These are phyloP conservation scores for Cantharis flavilabris DNA, from an alignment of 2,888 invertebrate genomes.

Conservation along the genomic window DNA sequence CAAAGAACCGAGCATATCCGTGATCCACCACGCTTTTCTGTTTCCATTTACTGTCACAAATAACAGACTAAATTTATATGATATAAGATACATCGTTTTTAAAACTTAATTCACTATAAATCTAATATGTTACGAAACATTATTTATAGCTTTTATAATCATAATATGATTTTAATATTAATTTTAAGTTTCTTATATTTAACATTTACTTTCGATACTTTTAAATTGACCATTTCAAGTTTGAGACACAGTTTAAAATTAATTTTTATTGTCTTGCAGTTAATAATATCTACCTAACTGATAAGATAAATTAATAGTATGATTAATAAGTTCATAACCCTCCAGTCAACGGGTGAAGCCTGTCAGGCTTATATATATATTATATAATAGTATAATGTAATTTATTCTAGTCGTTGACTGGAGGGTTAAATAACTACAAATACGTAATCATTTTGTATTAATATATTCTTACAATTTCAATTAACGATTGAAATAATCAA, in stretches of 20 bases:
- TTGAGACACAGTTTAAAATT: no score
- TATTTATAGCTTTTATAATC: not conserved
- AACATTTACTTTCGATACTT: not conserved
- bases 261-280: no score
- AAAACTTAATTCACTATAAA: not conserved
- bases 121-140: not conserved
- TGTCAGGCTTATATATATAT: no score
- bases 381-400: no score
- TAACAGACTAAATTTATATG: constrained; percentile 8
- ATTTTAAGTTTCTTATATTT: not conserved
- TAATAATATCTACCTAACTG: no score
- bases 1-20: constrained; percentile 39
- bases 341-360: no score
- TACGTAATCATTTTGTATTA: no score
- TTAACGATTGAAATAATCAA: not conserved
- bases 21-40: constrained; percentile 31
- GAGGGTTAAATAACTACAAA: no score
- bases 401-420: no score
- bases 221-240: not conserved
- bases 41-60: constrained; percentile 26
- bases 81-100: not conserved
- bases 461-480: not conserved
- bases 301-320: no score
- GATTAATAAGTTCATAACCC: no score
- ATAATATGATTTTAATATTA: not conserved